Evolutionary conservation across 2,888 invertebrate genomes (phyloP).

Genomic region (Drepana falcataria): DNA sequence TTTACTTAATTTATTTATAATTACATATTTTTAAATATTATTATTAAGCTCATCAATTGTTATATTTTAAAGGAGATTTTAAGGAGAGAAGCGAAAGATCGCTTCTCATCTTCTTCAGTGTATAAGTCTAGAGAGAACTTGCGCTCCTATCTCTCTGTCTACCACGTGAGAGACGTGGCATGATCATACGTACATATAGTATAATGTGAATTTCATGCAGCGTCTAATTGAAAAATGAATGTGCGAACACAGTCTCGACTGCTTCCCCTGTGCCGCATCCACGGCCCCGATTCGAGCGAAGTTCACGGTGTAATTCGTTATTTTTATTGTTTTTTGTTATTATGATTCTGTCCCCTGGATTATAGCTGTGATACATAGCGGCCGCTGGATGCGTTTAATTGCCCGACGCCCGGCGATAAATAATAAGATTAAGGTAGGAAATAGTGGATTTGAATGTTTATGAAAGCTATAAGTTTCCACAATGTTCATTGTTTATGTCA

Average conservation of each 20-base stretch:
- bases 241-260: slow-evolving; percentile 28
- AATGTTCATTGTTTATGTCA: slow-evolving; percentile 6
- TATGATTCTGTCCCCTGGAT: slow-evolving; percentile 75
- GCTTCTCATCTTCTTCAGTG: no score
- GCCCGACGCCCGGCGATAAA: slow-evolving; percentile 57
- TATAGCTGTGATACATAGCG: slow-evolving; percentile 69
- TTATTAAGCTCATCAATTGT: no score
- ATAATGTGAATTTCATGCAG: no score
- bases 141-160: no score
- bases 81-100: no score
- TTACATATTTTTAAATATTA: no score
- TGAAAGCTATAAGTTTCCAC: slow-evolving; percentile 24
- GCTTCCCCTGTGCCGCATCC: slow-evolving; percentile 25
- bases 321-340: slow-evolving; percentile 79
- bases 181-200: no score
- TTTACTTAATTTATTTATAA: no score
- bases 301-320: slow-evolving; percentile 75
- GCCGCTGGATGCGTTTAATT: slow-evolving; percentile 75
- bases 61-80: no score
- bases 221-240: background rate
- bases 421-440: slow-evolving; percentile 70
- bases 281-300: slow-evolving; percentile 58
- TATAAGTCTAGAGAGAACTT: no score
- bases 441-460: slow-evolving; percentile 48
- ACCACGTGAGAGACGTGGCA: no score